Conservation (phyloP, 2,888 invertebrate genomes). For the Pteria penguin region DNA sequence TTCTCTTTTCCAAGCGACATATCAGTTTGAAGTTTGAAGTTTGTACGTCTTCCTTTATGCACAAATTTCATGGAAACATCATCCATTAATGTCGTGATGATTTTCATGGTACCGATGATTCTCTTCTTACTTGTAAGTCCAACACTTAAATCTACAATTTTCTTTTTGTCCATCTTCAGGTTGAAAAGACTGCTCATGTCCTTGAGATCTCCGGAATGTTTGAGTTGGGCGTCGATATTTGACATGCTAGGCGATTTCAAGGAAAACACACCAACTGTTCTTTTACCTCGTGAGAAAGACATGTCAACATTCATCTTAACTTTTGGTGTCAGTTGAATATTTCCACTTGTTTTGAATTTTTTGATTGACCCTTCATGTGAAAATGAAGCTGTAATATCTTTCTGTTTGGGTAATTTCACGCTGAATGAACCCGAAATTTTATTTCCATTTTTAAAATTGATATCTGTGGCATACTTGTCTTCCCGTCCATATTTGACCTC, state of each 20-base stretch:
- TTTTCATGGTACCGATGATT: slow-evolving; percentile 23
- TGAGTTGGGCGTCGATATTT: slow-evolving; percentile 21
- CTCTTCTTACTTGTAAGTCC: slow-evolving; percentile 13
- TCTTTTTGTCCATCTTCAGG: slow-evolving; percentile 17
- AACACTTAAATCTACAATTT: slow-evolving; percentile 5
- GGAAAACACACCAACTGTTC: not conserved
- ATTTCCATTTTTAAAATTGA: slow-evolving; percentile 20
- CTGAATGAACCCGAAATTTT: slow-evolving; percentile 13
- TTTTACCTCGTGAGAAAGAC: slow-evolving; percentile 6
- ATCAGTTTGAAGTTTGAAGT: slow-evolving; percentile 12
- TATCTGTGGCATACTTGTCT: not conserved
- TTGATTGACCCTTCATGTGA: slow-evolving; percentile 9
- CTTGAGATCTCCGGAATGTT: slow-evolving; percentile 24
- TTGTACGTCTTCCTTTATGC: slow-evolving; percentile 27
- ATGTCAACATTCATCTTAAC: slow-evolving; percentile 3
- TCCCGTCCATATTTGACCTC: not conserved
- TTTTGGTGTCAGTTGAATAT: not conserved
- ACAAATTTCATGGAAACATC: slow-evolving; percentile 34
- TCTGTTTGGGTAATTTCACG: slow-evolving; percentile 14
- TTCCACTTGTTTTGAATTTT: slow-evolving; percentile 10
- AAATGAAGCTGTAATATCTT: slow-evolving; percentile 25
- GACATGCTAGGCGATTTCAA: slow-evolving; percentile 23
- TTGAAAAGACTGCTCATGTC: slow-evolving; percentile 4
- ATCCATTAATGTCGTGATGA: slow-evolving; percentile 36
- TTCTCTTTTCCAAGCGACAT: slow-evolving; percentile 16